Conservation (phyloP, 2,113 vertebrate genomes). For the Tonatia bakeri region DNA sequence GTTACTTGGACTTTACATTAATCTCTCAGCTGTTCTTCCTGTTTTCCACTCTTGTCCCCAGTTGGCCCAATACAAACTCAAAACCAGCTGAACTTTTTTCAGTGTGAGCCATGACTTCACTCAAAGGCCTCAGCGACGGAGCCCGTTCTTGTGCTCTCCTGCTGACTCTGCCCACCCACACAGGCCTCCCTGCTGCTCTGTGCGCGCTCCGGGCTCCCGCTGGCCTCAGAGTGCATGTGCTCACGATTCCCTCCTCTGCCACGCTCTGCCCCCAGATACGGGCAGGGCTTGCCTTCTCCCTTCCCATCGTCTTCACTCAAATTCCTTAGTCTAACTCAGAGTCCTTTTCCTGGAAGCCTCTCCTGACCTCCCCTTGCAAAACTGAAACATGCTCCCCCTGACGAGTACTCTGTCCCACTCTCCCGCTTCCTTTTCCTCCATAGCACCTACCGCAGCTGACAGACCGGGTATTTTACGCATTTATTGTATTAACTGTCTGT, state of each 20-base stretch:
- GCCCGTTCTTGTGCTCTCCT: neutral
- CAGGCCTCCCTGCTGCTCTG: neutral
- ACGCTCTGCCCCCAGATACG: neutral
- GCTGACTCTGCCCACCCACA: no score
- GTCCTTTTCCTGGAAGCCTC: neutral
- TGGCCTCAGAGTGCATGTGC: neutral
- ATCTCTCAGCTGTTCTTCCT: neutral
- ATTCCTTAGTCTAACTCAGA: neutral
- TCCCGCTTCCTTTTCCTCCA: neutral
- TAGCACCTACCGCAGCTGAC: neutral
- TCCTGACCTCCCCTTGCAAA: neutral
- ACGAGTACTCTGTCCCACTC: neutral
- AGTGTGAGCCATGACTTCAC: neutral
- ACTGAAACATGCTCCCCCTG: neutral
- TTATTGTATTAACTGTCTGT: neutral
- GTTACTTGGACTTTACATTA: neutral
- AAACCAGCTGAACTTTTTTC: neutral
- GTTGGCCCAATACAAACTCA: neutral
- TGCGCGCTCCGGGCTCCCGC: neutral
- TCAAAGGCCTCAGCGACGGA: neutral
- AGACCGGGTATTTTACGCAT: neutral
- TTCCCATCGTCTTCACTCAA: neutral
- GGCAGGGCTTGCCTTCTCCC: no score
- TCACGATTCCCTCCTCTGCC: neutral
- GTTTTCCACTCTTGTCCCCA: neutral